A percentile compares a stretch with the other conserved stretches of the same genome.
Evolutionary conservation across 2,797 vertebrate genomes (phyloP).

Genomic region (Melopsittacus undulatus): DNA sequence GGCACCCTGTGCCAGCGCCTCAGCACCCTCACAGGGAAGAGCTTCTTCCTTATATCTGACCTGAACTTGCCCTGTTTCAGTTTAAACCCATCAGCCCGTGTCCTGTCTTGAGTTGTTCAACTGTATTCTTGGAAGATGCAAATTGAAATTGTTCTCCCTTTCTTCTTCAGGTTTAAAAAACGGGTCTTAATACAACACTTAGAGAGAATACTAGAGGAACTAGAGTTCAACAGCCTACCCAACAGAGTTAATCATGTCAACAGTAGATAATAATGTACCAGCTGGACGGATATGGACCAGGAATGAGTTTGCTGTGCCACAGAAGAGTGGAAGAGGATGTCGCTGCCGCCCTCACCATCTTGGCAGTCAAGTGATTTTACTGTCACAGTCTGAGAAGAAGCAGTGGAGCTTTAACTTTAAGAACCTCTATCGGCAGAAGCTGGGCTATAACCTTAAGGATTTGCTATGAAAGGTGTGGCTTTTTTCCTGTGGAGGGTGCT

Average conservation of each 20-base stretch:
- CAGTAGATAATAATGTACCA: slow-evolving; percentile 80
- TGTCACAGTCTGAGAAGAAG: slow-evolving; percentile 72
- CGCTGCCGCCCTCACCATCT: slow-evolving; percentile 61
- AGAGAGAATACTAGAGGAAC: slow-evolving; percentile 86
- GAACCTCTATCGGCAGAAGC: slow-evolving; percentile 65
- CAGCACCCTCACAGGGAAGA: neutral
- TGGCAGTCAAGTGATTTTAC: slow-evolving; percentile 67
- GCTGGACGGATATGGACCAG: slow-evolving; percentile 58
- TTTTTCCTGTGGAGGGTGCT: slow-evolving; percentile 74
- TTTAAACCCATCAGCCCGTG: neutral
- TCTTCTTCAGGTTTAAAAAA: slow-evolving; percentile 92
- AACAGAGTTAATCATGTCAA: slow-evolving; percentile 85
- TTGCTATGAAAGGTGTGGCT: slow-evolving; percentile 72
- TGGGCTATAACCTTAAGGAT: slow-evolving; percentile 73
- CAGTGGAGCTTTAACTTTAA: slow-evolving; percentile 62
- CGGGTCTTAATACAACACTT: slow-evolving; percentile 96
- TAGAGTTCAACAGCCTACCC: slow-evolving; percentile 81
- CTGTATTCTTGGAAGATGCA: neutral
- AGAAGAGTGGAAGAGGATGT: slow-evolving; percentile 67
- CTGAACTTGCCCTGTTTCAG: neutral
- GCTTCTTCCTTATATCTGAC: neutral
- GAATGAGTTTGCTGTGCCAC: slow-evolving; percentile 69
- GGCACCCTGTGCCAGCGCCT: neutral
- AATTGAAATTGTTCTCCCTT: neutral
- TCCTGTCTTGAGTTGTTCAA: neutral